Evolutionary conservation across 2,113 vertebrate genomes (phyloP), one percentile per base, ranked within the genome.

Genomic region (Scalopus aquaticus): DNA sequence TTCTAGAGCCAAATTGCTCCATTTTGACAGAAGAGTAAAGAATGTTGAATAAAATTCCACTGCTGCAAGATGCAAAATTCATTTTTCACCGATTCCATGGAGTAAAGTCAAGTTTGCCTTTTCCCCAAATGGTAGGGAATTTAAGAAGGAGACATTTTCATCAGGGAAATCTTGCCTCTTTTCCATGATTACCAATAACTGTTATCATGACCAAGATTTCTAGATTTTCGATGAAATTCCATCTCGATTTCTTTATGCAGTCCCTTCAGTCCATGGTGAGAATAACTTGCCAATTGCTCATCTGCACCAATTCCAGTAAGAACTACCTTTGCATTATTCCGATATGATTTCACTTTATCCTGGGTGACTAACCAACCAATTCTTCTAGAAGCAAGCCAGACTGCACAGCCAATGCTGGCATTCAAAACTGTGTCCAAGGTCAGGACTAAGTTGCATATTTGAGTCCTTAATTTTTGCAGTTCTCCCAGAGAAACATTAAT

Each of bases 141-240:
- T 99, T 93, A 99, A 97, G 97, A 99, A 99, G 76, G 98, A 99
- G 82, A 99, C 99, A 11, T 99, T 98, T 98, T 99, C 99, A 9
- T 99, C 99, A 99, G 32, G 99, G 99, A 98, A 99, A 99, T 90
- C 99, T 99, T 24, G 99, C 99, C 98, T 99, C 99, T 98, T 99
- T 99, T 51, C 99, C 99, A 0, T 99, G 99, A 92, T 99, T 99
- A 24, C 98, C 98, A 49, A 99, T 99, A 91, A 99, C 98, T 94
- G 98, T 99, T 99, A 79, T 99, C 99, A 94, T 99, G 98, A 44
- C 99, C 99, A 51, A 99, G 98, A 92, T 99, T 99, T 98, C 99
- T 98, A 88, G 98, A 99, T 94, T 99, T 99, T 89, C 99, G 98
- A 77, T 84, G 96, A 37, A 99, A 95, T 93, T 99, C 99, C 99